Evolutionary conservation across 2,888 invertebrate species (phyloP).

Genomic region (Conomelus anceps): DNA sequence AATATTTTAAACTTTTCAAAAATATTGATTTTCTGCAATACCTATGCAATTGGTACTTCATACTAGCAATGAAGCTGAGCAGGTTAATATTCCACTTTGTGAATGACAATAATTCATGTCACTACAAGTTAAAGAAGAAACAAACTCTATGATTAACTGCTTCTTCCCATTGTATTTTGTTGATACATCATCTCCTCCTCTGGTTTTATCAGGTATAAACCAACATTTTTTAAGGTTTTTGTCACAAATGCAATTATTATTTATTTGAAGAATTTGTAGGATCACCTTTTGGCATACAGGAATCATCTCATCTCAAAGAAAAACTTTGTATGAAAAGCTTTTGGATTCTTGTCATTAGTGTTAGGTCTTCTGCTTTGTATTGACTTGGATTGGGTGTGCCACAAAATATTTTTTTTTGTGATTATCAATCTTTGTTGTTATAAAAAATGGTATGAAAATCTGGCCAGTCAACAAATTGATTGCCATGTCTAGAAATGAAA

Average conservation of each 20-base stretch:
- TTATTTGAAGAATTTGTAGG: slow-evolving; percentile 12
- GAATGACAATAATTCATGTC: slow-evolving; percentile 16
- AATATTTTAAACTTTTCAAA: too few relatives aligned
- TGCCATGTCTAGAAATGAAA: too few relatives aligned
- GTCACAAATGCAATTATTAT: slow-evolving; percentile 13
- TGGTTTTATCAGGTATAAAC: slow-evolving; percentile 16
- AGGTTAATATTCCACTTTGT: slow-evolving; percentile 16
- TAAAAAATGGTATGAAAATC: slow-evolving; percentile 16
- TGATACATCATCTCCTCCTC: slow-evolving; percentile 18
- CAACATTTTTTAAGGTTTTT: slow-evolving; percentile 10
- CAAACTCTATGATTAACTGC: slow-evolving; percentile 9
- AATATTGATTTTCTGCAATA: too few relatives aligned
- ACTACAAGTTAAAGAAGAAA: slow-evolving; percentile 20
- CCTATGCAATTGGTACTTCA: too few relatives aligned
- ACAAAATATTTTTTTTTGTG: slow-evolving; percentile 17
- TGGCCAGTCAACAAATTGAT: too few relatives aligned
- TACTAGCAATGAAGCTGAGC: too few relatives aligned
- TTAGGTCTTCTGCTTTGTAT: slow-evolving; percentile 15
- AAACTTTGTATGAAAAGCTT: slow-evolving; percentile 17
- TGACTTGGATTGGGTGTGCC: slow-evolving; percentile 9
- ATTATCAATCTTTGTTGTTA: slow-evolving; percentile 19
- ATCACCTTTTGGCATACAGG: slow-evolving; percentile 20
- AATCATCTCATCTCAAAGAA: slow-evolving; percentile 17
- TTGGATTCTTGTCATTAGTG: slow-evolving; percentile 13
- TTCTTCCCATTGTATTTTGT: slow-evolving; percentile 14